Base-by-base conservation (phyloP, 2,888 invertebrate genomes). In the Reticulitermes lucifugus region DNA sequence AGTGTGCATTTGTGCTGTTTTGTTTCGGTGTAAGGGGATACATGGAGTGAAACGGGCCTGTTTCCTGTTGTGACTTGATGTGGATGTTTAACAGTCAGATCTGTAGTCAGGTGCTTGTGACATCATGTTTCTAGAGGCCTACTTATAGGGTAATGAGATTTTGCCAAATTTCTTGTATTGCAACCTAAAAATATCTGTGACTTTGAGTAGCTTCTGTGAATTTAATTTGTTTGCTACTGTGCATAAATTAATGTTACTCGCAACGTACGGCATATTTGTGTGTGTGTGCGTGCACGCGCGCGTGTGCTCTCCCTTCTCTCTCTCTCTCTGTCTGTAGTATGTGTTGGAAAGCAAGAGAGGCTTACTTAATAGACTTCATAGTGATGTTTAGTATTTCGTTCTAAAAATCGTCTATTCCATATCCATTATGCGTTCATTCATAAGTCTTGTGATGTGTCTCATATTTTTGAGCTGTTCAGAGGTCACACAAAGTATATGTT, bases 201-300 rank as follows among this genome's bases (percentile, higher is more conserved):
- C 22, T n/a, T n/a, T 46, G 41, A 46, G 4, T 65, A 12, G 77
- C 46, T 77, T 77, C 22, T 77, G 77, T 77, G 77, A 77, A 46
- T n/a, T 77, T 46, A 46, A n/a, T 77, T 46, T 65, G n/a, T 65
- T 77, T 77, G 77, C 46, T 43, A 77, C 46, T 46, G 51, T 77
- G 43, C 77, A 77, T 46, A 46, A 43, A 77, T 77, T 77, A 77
- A 77, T 77, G 77, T 77, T 41, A 46, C 22, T 46, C 77, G 46
- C 77, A 65, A 25, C n/a, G 65, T 65, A n/a, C 25, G 25, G 65
- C 12, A 25, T 65, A 18, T 55, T 55, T 55, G 55, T 55, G 65
- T 65, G 65, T 65, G 65, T 25, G 65, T 65, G 65, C 6, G 1
- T 25, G 25, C 6, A 4, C 4, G 35, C 4, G 35, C 35, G 4